phyloP scores from a whole-genome alignment of 2,888 invertebrate genomes.

The Bellardia bayeri region DNA sequence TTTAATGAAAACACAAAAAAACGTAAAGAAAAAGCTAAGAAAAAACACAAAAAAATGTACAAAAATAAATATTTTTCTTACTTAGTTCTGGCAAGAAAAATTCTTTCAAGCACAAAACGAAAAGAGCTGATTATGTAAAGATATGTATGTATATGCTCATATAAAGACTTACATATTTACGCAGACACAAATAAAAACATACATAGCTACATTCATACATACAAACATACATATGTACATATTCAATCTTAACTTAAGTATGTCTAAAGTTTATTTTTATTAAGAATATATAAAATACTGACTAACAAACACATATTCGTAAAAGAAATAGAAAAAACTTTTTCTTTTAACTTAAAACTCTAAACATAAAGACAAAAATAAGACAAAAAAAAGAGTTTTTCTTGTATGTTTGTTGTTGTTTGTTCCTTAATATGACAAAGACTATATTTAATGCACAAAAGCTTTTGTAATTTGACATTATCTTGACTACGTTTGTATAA shows the following conservation, averaged over 20 bases:
- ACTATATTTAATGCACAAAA: slow-evolving; percentile 62
- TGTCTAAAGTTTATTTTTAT: slow-evolving; percentile 53
- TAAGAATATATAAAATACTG: slow-evolving; percentile 44
- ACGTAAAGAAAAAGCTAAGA: slow-evolving; percentile 11
- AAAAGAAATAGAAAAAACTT: slow-evolving; percentile 49
- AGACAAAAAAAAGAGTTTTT: slow-evolving; percentile 34
- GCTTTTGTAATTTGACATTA: slow-evolving; percentile 69
- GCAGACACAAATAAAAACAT: background rate
- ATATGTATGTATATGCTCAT: slow-evolving; percentile 7
- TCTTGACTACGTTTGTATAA: slow-evolving; percentile 56
- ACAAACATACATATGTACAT: slow-evolving; percentile 5
- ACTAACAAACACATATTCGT: slow-evolving; percentile 13
- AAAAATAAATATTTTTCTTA: slow-evolving; percentile 65
- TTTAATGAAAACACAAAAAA: slow-evolving; percentile 46
- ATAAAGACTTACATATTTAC: background rate
- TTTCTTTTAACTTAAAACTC: slow-evolving; percentile 46
- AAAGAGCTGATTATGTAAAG: slow-evolving; percentile 65
- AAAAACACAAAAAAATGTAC: slow-evolving; percentile 12
- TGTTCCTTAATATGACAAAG: slow-evolving; percentile 67
- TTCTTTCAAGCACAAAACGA: slow-evolving; percentile 1
- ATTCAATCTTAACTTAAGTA: slow-evolving; percentile 50
- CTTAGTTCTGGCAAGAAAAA: slow-evolving; percentile 31
- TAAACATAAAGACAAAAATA: background rate
- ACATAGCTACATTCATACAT: background rate
- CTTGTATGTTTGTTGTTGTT: background rate